Evolutionary conservation across 2,888 invertebrate genomes (phyloP), one percentile per base, ranked within the genome.

Genomic region (Megalurothrips usitatus): DNA sequence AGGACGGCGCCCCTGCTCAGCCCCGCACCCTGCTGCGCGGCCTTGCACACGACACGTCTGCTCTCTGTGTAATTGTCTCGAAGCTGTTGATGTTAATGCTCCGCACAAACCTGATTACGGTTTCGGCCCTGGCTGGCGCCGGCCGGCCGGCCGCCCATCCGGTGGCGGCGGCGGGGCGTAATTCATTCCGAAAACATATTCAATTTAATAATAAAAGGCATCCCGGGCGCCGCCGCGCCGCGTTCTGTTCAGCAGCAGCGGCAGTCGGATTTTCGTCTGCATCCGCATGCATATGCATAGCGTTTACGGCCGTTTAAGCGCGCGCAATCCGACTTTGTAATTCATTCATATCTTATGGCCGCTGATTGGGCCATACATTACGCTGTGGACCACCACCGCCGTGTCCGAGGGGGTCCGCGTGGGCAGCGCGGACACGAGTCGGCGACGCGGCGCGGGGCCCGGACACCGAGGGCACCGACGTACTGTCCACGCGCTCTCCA

Each of bases 321-420:
- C 23, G 23, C 23, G 23, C 68, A 26, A 26, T 23, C 26, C 68
- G 23, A 75, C 68, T 75, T 26, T 23, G 68, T 75, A 75, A 75
- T 75, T 75, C 68, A 75, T 75, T 75, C 68, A 26, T 75, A 75
- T 75, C 68, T 75, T 23, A 75, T 75, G n/a, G 8, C 9, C 23
- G 26, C 26, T 26, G 68, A 75, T 75, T 26, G 68, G 68, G 23
- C 11, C n/a, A 11, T 23, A 26, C 26, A 75, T 26, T 75, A 26
- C 3, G 26, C 34, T 2, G 3, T 43, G 58, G 58, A 58, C 58
- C 58, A 58, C 58, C 58, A 58, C 10, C 52, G 52, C 58, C 17
- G 4, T 58, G 34, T 43, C 6, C 34, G 34, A 2, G 34, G 34
- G 34, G 34, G 34, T 6, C 34, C 34, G 34, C 34, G 34, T 43